Evolutionary conservation across 2,113 vertebrate genomes (phyloP).

Genomic region (Pseudorhombus dupliciocellatus): DNA sequence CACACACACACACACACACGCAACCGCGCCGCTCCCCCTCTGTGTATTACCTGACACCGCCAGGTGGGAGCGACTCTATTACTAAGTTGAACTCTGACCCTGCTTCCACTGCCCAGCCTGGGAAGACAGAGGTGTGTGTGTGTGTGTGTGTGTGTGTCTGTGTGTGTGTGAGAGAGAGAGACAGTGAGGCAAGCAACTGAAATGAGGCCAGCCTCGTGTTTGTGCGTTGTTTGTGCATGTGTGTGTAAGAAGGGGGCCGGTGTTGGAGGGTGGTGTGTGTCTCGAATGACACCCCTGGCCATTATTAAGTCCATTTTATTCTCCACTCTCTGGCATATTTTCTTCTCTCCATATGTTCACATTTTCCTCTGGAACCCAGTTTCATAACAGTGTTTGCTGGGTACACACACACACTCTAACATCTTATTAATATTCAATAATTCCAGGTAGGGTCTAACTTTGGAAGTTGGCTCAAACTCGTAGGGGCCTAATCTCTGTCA

Average conservation of each 20-base stretch:
- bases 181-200: constrained; percentile 30
- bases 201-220: constrained; percentile 61
- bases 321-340: constrained; percentile 58
- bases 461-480: constrained; percentile 19
- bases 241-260: not conserved
- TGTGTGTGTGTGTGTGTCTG: constrained; percentile 5
- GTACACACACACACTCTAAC: constrained; percentile 8
- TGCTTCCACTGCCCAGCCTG: constrained; percentile 60
- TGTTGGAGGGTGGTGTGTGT: constrained; percentile 33
- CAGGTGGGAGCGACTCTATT: constrained; percentile 77
- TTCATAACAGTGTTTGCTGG: constrained; percentile 33
- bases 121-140: constrained; percentile 28
- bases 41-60: constrained; percentile 73
- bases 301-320: constrained; percentile 69
- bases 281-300: constrained; percentile 65
- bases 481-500: constrained; percentile 34
- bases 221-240: constrained; percentile 34
- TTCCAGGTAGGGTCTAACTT: constrained; percentile 17
- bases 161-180: constrained; percentile 19
- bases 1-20: constrained; percentile 24
- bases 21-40: constrained; percentile 55
- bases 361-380: constrained; percentile 48
- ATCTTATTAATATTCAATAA: constrained; percentile 60
- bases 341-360: constrained; percentile 69
- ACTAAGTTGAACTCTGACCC: constrained; percentile 72